Base-by-base conservation (phyloP, 23 tunicate species). In the Trididemnum clinides region DNA sequence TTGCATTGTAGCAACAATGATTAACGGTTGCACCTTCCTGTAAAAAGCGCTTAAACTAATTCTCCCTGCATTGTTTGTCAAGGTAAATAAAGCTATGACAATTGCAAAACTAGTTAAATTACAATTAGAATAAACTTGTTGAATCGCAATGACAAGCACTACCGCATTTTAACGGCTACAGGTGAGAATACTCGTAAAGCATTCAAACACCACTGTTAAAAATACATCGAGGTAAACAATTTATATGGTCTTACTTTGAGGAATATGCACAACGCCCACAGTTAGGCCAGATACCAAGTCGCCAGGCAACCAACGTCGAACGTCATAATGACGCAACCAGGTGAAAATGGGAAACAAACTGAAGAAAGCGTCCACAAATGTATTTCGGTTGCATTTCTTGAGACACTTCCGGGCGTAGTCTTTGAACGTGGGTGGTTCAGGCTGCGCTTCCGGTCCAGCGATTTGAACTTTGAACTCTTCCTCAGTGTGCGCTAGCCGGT, bases 241-340 rank as follows among this genome's bases (percentile, higher is more conserved):
- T 44, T 44, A 7, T 44, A 7, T 7, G 31, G 36, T 29, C 92
- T 72, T 74, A 96, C 96, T 91, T 81, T 96, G 99, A 15, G 99
- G 99, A 50, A 96, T 91, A 51, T 90, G 96, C 4, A 96, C 92
- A 12, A 96, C 81, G 21, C 99, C 99, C 1, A 96, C 96, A 0
- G 99, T 96, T 20, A 96, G 34, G 0, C 99, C 99, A 0, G 99
- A 64, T 20, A 96, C 83, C 21, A 96, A 0, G 72, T 96, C 99
- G 19, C 99, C 90, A 0, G 85, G 82, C 4, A 91, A 72, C 95
- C 95, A 96, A 33, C 83, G 54, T 28, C 80, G 81, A 0, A 92
- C 21, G 36, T 88, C 59, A 82, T 96, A 96, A 31, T 82, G 82
- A 2, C 70, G 85, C 39, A 96, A 1, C 99, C 99, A 96, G 0